Evolutionary conservation across 2,797 vertebrate species (phyloP), one percentile per base, ranked within the genome.

Genomic region (Hephaestus fuliginosus): DNA sequence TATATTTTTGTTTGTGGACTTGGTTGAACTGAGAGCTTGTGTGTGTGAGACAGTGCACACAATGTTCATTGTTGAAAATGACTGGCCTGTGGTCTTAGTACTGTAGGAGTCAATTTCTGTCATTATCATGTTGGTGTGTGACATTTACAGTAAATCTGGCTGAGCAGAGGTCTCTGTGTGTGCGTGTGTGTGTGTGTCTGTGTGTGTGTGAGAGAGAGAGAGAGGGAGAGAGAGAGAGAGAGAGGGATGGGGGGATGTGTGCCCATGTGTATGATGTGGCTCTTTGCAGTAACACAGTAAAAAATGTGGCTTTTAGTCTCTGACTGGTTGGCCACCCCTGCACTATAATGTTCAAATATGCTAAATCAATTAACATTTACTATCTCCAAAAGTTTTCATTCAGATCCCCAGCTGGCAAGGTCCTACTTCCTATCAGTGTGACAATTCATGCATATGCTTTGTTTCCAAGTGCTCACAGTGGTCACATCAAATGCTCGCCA

Each of bases 251-350:
- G 25, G 25, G 25, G 2, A 55, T 72, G 76, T 79, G 69, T 78
- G 44, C 36, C 36, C 48, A 55, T 69, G 36, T 60, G 43, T 73
- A 56, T 68, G 56, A 68, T 74, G 78, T 62, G 78, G 70, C 56
- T 74, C 70, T 80, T 68, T 80, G 55, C 15, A 2, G 68, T 53
- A 80, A 74, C 33, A 60, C 57, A 44, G 55, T 58, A 63, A 74
- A 80, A 74, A 74, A 56, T 20, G 15, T 63, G 64, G 57, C 71
- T 80, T 64, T 80, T 80, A 6, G 70, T 61, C 64, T 74, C 30
- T 70, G 65, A 69, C 39, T 80, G 28, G 71, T 74, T 74, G 65
- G 65, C 71, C 78, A 75, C 57, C 39, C 58, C 65, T 70, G 43
- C 25, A 25, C 25, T 25, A 25, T 25, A 25, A 25, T 25, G 25